Evolutionary conservation across 2,797 vertebrate genomes (phyloP).

Genomic region (Loriculus beryllinus): DNA sequence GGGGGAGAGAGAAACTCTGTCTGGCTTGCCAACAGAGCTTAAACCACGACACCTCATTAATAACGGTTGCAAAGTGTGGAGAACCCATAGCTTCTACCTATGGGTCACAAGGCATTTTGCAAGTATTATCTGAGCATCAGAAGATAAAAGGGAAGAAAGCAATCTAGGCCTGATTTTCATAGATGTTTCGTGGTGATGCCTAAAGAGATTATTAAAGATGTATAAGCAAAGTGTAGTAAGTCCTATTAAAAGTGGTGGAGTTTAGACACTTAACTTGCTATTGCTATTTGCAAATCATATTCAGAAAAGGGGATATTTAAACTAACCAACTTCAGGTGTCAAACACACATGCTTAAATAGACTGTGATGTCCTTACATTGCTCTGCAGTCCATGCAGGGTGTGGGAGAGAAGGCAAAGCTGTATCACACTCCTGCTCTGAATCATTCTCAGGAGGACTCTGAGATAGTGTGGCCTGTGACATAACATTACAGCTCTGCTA

Average conservation of each 20-base stretch:
- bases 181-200: neutral
- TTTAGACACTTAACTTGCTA: neutral
- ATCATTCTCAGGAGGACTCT: neutral
- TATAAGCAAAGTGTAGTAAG: neutral
- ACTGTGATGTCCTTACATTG: accelerated
- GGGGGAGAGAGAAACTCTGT: too few species aligned
- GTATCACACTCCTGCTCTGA: neutral
- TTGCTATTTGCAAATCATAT: neutral
- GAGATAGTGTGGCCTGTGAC: neutral
- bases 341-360: accelerated
- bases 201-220: neutral
- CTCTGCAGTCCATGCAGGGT: neutral
- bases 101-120: neutral
- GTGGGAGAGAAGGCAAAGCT: neutral
- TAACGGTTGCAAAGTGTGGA: neutral
- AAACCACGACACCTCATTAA: too few species aligned
- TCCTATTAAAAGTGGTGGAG: neutral
- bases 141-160: neutral
- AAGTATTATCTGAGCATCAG: neutral
- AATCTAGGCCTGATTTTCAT: neutral
- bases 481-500: neutral
- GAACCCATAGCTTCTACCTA: neutral
- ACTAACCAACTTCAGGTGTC: neutral
- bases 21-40: too few species aligned
- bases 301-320: neutral